phyloP scores from a whole-genome alignment of 2,888 invertebrate genomes.

The Antitype chi region DNA sequence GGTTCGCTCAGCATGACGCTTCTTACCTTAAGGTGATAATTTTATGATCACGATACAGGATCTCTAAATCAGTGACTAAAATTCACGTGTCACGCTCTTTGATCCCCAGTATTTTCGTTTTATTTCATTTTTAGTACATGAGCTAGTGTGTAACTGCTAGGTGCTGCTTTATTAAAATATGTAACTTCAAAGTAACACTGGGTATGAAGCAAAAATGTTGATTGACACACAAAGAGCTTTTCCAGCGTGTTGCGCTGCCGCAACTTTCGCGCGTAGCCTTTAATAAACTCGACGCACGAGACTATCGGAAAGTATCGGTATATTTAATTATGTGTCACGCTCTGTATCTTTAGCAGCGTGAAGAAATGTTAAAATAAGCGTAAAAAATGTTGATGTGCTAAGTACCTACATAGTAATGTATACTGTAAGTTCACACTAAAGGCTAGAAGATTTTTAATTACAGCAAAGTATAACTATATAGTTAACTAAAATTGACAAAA shows the following conservation, averaged over 20 bases:
- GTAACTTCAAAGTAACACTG: not conserved
- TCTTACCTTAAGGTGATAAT: not conserved
- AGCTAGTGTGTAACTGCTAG: not conserved
- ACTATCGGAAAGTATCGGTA: constrained; percentile 3
- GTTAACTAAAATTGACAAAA: not conserved
- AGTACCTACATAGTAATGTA: too few relatives aligned
- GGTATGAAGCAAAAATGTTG: constrained; percentile 3
- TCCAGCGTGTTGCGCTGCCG: not conserved
- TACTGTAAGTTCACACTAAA: not conserved
- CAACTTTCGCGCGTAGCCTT: constrained; percentile 10
- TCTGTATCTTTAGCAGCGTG: constrained; percentile 14
- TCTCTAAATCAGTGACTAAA: not conserved
- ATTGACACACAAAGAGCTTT: constrained; percentile 31
- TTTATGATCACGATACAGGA: not conserved
- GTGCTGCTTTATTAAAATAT: not conserved
- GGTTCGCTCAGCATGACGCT: not conserved
- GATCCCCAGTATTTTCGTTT: not conserved
- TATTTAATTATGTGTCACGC: constrained; percentile 31
- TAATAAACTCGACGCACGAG: constrained; percentile 16
- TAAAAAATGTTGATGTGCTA: not conserved
- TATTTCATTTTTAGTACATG: not conserved
- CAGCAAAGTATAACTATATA: not conserved
- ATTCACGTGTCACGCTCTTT: not conserved
- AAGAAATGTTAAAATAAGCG: not conserved
- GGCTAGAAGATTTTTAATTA: not conserved